Evolutionary conservation across 2,797 vertebrate species (phyloP), one percentile per base, ranked within the genome.

Genomic region (Austrolebias charrua): DNA sequence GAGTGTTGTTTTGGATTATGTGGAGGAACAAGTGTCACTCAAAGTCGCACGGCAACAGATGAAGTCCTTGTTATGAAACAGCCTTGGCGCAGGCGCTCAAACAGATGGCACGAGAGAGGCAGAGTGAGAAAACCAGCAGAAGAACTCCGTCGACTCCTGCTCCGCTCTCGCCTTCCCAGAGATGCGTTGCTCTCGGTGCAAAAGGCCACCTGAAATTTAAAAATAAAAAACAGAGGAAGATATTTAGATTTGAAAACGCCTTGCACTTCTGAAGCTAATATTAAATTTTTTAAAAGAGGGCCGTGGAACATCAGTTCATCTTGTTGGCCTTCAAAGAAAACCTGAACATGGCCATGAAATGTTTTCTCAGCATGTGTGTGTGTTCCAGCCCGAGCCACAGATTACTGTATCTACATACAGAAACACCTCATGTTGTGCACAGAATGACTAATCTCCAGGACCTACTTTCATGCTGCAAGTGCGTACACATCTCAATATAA

Each of bases 91-190:
- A 55, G 68, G 49, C 6, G 55, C 35, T 68, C 48, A 38, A 44
- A 73, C 81, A 87, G 87, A 88, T 86, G 87, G 84, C 64, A 66
- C 5, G 78, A 81, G 68, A 66, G 65, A 69, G 64, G 38, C 42
- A 81, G 73, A 68, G 80, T 61, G 79, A 76, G 72, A 85, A 79
- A 79, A 76, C 69, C 73, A 52, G n/a, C n/a, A 5, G 9, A 56
- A 75, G 67, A 16, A 58, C 6, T 64, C 42, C 43, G 53, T 69
- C 65, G 66, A 35, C 71, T 83, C 65, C 2, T 63, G 63, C 18
- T 66, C 59, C 66, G 43, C 44, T 60, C 52, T 73, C 9, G 29
- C 60, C 49, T 85, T 59, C 69, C 74, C 54, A 4, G 71, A 75
- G 65, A 73, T 65, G 72, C 69, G 75, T 47, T 60, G 71, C 65